phyloP scores from a whole-genome alignment of 37 sponge, comb jelly and placozoan species.

The Theonella swinhoei region DNA sequence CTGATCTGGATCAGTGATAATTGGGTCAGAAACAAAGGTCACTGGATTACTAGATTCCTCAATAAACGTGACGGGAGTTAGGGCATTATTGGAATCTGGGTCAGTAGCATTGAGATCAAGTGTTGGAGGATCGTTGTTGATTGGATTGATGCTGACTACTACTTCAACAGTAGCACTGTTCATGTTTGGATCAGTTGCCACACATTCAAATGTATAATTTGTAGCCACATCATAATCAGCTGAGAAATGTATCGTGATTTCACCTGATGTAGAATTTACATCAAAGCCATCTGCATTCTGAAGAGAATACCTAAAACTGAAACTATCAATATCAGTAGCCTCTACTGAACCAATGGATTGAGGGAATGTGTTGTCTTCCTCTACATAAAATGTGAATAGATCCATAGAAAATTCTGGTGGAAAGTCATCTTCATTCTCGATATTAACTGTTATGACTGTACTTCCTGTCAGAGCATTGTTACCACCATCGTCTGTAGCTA shows the following conservation, averaged over 20 bases:
- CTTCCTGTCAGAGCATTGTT: conserved; percentile 19
- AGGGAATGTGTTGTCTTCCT: conserved; percentile 47
- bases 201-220: conserved; percentile 24
- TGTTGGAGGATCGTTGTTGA: conserved; percentile 69
- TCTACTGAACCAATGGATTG: conserved; percentile 32
- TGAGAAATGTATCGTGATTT: conserved; percentile 44
- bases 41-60: conserved; percentile 48
- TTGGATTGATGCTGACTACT: conserved; percentile 31
- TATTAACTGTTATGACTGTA: conserved; percentile 27
- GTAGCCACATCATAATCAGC: conserved; percentile 15
- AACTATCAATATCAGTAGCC: conserved; percentile 66
- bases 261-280: conserved; percentile 30
- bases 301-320: conserved; percentile 6
- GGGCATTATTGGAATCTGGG: conserved; percentile 19
- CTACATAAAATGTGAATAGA: conserved; percentile 26
- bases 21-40: conserved; percentile 32
- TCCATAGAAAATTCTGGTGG: conserved; percentile 50
- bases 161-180: conserved; percentile 42
- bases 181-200: conserved; percentile 50
- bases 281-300: conserved; percentile 22
- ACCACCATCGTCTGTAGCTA: conserved; percentile 52
- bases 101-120: conserved; percentile 67
- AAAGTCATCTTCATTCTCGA: conserved; percentile 61
- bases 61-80: conserved; percentile 26
- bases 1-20: conserved; percentile 59